Evolutionary conservation across 1,140 invertebrate genomes (phyloP).

Genomic region (Stegodyphus mimosarum): DNA sequence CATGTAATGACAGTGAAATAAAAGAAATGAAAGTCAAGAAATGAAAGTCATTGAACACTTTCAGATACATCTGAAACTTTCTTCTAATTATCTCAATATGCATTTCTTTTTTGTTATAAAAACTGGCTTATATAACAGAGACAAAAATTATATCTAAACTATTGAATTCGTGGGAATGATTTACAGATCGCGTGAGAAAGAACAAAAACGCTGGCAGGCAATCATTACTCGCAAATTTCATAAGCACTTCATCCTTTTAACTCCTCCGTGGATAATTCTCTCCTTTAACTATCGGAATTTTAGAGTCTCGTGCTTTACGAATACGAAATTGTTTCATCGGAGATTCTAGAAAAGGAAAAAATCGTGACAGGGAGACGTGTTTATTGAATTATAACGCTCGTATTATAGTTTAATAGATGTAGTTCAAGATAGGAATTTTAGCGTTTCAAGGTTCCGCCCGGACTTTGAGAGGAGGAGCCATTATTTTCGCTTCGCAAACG

Average conservation of each 20-base stretch:
- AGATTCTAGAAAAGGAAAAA: neutral
- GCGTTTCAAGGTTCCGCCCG: neutral
- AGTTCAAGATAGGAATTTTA: neutral
- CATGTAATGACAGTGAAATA: no score
- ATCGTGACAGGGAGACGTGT: neutral
- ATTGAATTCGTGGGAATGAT: neutral
- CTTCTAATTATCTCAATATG: no score
- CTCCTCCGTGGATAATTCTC: neutral
- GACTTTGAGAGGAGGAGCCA: slow-evolving; percentile 2
- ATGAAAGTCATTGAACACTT: no score
- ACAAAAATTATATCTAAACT: neutral
- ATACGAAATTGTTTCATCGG: neutral
- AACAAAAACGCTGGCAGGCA: neutral
- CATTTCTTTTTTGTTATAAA: no score
- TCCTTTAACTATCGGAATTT: neutral
- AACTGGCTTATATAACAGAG: no score
- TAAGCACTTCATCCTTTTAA: neutral
- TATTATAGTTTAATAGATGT: slow-evolving; percentile 7
- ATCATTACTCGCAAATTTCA: neutral
- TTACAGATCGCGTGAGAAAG: neutral
- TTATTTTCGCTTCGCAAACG: slow-evolving; percentile 15
- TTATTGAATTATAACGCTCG: slow-evolving; percentile 19
- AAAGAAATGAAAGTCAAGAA: no score
- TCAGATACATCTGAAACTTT: no score
- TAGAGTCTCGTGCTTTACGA: slow-evolving; percentile 13